Evolutionary conservation across 2,113 vertebrate species (phyloP).

Genomic region (Shinisaurus crocodilurus): DNA sequence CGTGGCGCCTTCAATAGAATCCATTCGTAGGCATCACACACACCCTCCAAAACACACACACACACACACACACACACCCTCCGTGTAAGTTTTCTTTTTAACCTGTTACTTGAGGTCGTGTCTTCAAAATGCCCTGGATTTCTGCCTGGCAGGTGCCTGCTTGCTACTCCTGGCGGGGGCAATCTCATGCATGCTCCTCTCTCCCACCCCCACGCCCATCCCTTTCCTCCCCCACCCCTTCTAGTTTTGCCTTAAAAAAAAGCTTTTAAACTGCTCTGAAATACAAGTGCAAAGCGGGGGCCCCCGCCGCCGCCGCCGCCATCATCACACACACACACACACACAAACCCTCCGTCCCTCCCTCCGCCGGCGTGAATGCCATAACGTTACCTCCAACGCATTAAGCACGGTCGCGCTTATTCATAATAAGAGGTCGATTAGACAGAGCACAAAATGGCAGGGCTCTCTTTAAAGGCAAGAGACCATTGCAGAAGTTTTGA

Average conservation of each 20-base stretch:
- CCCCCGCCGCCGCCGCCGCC: accelerated
- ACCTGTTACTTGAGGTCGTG: slow-evolving; percentile 77
- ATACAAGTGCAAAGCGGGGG: slow-evolving; percentile 66
- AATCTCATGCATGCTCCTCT: neutral
- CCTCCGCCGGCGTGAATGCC: slow-evolving; percentile 71
- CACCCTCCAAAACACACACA: too few relatives aligned
- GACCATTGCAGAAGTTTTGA: slow-evolving; percentile 77
- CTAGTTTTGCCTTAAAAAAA: slow-evolving; percentile 46
- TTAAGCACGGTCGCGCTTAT: slow-evolving; percentile 75
- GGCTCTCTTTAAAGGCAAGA: slow-evolving; percentile 76
- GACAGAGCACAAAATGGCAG: slow-evolving; percentile 92
- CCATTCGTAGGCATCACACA: neutral
- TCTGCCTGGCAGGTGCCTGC: slow-evolving; percentile 57
- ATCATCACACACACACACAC: neutral
- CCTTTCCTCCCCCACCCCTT: slow-evolving; percentile 2
- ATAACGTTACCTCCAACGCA: slow-evolving; percentile 79
- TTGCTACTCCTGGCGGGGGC: neutral
- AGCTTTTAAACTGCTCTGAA: slow-evolving; percentile 76
- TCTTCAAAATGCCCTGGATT: slow-evolving; percentile 45
- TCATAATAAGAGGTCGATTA: slow-evolving; percentile 83
- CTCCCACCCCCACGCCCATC: neutral
- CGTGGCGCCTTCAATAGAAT: neutral
- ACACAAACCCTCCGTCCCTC: neutral
- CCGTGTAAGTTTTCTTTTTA: slow-evolving; percentile 64
- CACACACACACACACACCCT: neutral